Evolutionary conservation across 2,113 vertebrate genomes (phyloP).

Genomic region (Pangasianodon gigas): DNA sequence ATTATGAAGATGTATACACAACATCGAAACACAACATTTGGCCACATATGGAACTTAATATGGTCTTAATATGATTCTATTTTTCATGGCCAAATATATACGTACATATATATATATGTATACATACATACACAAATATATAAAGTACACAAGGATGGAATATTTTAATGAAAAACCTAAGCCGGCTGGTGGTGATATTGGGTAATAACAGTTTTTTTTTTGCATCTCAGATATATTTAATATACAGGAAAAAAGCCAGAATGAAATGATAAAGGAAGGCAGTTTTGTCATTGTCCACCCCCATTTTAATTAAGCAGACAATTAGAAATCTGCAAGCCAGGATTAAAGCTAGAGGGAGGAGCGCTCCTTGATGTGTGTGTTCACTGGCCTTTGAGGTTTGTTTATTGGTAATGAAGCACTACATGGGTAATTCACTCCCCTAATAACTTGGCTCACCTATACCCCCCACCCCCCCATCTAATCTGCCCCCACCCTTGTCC

Average conservation of each 20-base stretch:
- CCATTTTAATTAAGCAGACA: slow-evolving; percentile 66
- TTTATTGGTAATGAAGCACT: slow-evolving; percentile 60
- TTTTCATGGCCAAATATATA: too few relatives aligned
- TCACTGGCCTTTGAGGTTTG: slow-evolving; percentile 59
- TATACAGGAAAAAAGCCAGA: background rate
- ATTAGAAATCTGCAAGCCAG: slow-evolving; percentile 57
- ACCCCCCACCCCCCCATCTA: background rate
- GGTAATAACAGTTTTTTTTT: background rate
- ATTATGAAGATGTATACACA: background rate
- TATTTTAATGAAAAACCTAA: slow-evolving; percentile 1
- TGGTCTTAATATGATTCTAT: background rate
- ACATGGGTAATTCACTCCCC: slow-evolving; percentile 53
- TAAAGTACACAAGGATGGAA: background rate
- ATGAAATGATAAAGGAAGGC: slow-evolving; percentile 18
- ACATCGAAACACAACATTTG: background rate
- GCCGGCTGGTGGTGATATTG: background rate
- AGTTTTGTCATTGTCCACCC: slow-evolving; percentile 52
- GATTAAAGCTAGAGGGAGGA: slow-evolving; percentile 45
- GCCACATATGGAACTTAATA: background rate
- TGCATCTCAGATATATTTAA: background rate
- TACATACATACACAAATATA: too few relatives aligned
- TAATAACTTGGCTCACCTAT: slow-evolving; percentile 57
- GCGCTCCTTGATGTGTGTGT: slow-evolving; percentile 29
- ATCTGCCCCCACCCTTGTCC: slow-evolving; percentile 16
- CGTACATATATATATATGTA: background rate